phyloP scores from a whole-genome alignment of 1,140 invertebrate genomes.

The Arctopsyche grandis region DNA sequence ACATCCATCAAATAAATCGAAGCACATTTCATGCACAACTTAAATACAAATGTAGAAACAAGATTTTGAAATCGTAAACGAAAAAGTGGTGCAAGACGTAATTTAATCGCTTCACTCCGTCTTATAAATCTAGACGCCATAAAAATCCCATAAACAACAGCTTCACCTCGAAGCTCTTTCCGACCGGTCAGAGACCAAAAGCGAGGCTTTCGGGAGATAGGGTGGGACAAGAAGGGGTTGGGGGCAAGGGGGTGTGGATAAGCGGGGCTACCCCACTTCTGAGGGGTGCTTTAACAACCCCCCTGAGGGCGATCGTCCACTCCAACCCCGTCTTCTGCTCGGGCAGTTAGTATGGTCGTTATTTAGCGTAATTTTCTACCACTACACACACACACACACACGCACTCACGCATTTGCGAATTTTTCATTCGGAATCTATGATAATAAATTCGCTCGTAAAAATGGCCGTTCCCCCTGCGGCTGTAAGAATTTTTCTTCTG shows the following conservation, averaged over 20 bases:
- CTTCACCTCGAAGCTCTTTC: not conserved
- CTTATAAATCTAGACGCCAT: constrained; percentile 20
- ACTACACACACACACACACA: not conserved
- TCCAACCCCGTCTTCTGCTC: not conserved
- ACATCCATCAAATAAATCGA: too few species aligned
- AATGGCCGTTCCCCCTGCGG: not conserved
- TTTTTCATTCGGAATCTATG: constrained; percentile 26
- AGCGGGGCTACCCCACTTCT: not conserved
- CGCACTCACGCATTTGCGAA: not conserved
- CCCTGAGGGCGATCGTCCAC: constrained; percentile 12
- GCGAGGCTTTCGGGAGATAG: not conserved
- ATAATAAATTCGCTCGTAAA: constrained; percentile 24
- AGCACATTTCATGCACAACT: too few species aligned
- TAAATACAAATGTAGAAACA: too few species aligned
- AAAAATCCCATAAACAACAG: constrained; percentile 17
- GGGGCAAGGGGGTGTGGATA: not conserved
- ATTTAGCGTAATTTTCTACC: constrained; percentile 1
- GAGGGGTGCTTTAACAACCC: not conserved
- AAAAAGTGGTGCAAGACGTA: not conserved
- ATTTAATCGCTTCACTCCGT: constrained; percentile 17
- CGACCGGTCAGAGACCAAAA: not conserved
- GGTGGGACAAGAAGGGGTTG: not conserved
- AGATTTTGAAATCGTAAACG: not conserved
- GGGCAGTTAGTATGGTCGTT: constrained; percentile 19
- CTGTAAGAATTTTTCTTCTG: constrained; percentile 1